Evolutionary conservation across 2,888 invertebrate genomes (phyloP).

Genomic region (Synergus laeviventris): DNA sequence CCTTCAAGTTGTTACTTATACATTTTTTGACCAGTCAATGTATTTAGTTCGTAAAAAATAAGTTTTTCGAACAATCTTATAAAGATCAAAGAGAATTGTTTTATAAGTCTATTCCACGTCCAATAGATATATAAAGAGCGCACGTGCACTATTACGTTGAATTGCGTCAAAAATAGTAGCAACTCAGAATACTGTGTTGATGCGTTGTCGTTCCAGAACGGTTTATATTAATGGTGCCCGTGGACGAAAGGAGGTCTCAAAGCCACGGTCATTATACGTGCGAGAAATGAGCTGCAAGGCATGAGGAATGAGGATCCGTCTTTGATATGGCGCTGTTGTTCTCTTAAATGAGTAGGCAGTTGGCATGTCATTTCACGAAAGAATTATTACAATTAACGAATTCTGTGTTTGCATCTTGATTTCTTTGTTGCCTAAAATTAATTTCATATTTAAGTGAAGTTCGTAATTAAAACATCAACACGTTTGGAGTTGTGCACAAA

Average conservation of each 20-base stretch:
- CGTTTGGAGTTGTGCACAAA: not conserved
- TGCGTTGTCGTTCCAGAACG: not conserved
- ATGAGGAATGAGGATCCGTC: not conserved
- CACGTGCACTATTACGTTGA: not conserved
- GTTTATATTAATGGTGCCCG: constrained; percentile 30
- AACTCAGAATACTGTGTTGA: not conserved
- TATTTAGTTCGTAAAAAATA: too few species aligned
- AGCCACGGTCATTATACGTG: not conserved
- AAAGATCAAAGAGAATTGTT: too few species aligned
- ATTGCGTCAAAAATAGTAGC: not conserved
- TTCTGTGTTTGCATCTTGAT: too few species aligned
- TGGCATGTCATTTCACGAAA: too few species aligned
- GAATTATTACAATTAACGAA: too few species aligned
- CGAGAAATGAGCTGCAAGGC: not conserved
- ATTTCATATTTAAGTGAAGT: not conserved
- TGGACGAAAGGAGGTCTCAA: not conserved
- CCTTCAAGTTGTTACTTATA: too few species aligned
- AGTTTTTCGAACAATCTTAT: too few species aligned
- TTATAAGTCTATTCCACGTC: too few species aligned
- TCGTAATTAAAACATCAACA: not conserved
- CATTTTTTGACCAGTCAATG: too few species aligned
- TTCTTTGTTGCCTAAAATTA: not conserved
- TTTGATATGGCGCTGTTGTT: too few species aligned
- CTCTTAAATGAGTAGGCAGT: too few species aligned
- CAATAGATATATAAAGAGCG: constrained; percentile 8